Percentiles rank a stretch among this genome's conserved stretches.
These are phyloP conservation scores for Sus scrofa DNA, from an alignment of 2,113 vertebrate species.

Conservation along the genomic window T2T-Sscrofa CM000813.6:148803001-148803500, in stretches of 20 bases:
- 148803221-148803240: conserved; percentile 39
- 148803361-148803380: background rate
- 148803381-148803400: background rate
- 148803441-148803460: background rate
- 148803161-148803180: background rate
- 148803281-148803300: conserved; percentile 3
- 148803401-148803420: background rate
- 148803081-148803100: conserved; percentile 64
- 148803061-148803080: background rate
- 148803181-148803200: background rate
- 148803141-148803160: conserved; percentile 9
- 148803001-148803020: conserved; percentile 72
- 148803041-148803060: conserved; percentile 70
- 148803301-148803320: conserved; percentile 36
- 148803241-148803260: background rate
- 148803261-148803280: conserved; percentile 42
- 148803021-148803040: conserved; percentile 65
- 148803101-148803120: conserved; percentile 65
- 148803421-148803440: background rate
- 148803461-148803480: background rate
- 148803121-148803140: conserved; percentile 55
- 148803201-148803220: background rate
- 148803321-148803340: background rate
- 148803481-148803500: background rate
- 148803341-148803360: conserved; percentile 6